Evolutionary conservation across 2,888 invertebrate species (phyloP).

Genomic region (Drosophila monieri): DNA sequence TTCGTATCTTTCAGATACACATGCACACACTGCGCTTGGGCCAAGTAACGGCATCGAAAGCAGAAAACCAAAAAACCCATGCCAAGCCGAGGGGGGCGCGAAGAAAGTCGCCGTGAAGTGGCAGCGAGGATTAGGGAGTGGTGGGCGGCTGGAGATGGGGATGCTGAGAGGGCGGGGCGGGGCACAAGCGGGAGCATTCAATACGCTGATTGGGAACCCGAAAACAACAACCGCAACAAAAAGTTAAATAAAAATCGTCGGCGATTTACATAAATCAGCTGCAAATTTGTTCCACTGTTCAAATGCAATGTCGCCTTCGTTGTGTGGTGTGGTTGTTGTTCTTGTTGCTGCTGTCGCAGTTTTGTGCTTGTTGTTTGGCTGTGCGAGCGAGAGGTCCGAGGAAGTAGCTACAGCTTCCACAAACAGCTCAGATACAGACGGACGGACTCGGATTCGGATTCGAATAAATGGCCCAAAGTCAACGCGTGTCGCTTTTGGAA

Average conservation of each 20-base stretch:
- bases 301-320: conserved; percentile 70
- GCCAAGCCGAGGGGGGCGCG: background rate
- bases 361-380: conserved; percentile 1
- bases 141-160: conserved; percentile 26
- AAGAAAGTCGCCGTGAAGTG: conserved; percentile 38
- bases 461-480: conserved; percentile 54
- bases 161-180: background rate
- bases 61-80: conserved; percentile 7
- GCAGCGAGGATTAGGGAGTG: conserved; percentile 41
- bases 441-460: conserved; percentile 2
- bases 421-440: conserved; percentile 37
- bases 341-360: background rate
- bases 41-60: conserved; percentile 60
- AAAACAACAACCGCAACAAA: conserved; percentile 34
- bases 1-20: conserved; percentile 50
- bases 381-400: conserved; percentile 74
- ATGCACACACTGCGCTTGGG: conserved; percentile 49
- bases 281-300: conserved; percentile 78
- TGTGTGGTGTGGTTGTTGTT: conserved; percentile 9
- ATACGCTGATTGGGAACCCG: conserved; percentile 50
- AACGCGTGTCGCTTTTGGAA: conserved; percentile 77
- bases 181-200: conserved; percentile 42
- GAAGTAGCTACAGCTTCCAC: conserved; percentile 75
- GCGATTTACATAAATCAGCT: conserved; percentile 78
- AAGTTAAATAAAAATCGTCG: conserved; percentile 48